Evolutionary conservation across 2,113 vertebrate species (phyloP).

Genomic region (Atrichornis clamosus): DNA sequence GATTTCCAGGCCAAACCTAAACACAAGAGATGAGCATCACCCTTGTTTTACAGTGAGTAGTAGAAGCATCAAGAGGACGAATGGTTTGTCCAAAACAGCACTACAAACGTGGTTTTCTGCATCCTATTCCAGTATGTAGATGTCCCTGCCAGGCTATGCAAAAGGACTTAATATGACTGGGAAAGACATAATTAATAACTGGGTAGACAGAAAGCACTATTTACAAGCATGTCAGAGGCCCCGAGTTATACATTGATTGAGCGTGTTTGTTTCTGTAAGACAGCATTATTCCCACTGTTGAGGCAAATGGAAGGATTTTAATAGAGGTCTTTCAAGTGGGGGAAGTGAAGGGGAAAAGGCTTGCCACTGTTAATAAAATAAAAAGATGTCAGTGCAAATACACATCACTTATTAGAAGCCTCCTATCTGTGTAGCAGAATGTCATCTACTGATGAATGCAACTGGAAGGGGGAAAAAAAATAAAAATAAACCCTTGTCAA

Average conservation of each 20-base stretch:
- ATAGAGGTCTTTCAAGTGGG: background rate
- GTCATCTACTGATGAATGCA: background rate
- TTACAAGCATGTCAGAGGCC: background rate
- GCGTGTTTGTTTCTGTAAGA: background rate
- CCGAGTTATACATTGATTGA: background rate
- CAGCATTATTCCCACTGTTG: background rate
- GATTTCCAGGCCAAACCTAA: background rate
- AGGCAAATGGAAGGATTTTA: background rate
- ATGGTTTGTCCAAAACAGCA: rapidly evolving
- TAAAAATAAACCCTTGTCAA: background rate
- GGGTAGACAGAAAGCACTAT: background rate
- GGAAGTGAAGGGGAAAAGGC: background rate
- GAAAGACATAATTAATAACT: background rate
- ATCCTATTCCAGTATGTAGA: background rate
- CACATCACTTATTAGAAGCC: background rate
- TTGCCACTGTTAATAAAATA: background rate
- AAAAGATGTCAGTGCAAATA: conserved; percentile 8
- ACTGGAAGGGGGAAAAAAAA: background rate
- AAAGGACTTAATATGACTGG: background rate
- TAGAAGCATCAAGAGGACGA: background rate
- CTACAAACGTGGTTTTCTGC: background rate
- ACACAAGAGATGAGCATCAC: background rate
- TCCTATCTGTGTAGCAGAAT: background rate
- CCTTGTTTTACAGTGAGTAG: background rate
- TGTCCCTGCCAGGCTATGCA: background rate